A percentile compares a stretch with the other conserved stretches of the same genome.
Conservation (phyloP, 2,113 vertebrate genomes). For the Mormyrus lacerda region DNA sequence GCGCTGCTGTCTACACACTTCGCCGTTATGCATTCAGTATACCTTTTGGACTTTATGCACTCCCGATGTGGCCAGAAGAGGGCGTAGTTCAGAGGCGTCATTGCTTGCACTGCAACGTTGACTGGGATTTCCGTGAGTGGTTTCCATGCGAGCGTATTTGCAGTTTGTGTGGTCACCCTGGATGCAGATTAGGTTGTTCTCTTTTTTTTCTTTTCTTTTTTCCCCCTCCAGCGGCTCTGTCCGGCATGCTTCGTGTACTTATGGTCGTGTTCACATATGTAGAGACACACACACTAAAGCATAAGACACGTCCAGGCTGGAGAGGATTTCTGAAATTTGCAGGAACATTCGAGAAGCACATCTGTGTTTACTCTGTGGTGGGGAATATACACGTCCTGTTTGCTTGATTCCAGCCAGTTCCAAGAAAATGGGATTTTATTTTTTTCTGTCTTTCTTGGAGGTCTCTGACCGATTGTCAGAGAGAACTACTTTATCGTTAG, state of each 20-base stretch:
- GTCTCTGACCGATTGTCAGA: background rate
- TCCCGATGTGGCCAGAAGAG: background rate
- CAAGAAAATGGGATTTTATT: background rate
- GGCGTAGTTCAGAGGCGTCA: background rate
- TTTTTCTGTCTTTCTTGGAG: background rate
- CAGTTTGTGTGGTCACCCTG: background rate
- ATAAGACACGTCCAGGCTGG: background rate
- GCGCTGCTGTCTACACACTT: background rate
- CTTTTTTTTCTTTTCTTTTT: background rate
- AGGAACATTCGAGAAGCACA: background rate
- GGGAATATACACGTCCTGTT: background rate
- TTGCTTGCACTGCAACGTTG: background rate
- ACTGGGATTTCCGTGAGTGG: background rate
- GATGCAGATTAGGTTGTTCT: background rate
- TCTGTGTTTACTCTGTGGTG: background rate
- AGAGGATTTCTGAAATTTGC: background rate
- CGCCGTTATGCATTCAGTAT: background rate
- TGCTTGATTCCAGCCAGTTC: background rate
- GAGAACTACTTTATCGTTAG: background rate
- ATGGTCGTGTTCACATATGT: background rate
- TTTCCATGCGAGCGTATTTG: background rate
- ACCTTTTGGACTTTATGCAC: slow-evolving; percentile 4
- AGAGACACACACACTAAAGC: background rate
- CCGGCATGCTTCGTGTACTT: background rate
- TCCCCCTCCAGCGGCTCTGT: background rate